These are phyloP conservation scores for Octopus bimaculoides DNA, from an alignment of 1,140 invertebrate species.

Conservation along the genomic window DNA sequence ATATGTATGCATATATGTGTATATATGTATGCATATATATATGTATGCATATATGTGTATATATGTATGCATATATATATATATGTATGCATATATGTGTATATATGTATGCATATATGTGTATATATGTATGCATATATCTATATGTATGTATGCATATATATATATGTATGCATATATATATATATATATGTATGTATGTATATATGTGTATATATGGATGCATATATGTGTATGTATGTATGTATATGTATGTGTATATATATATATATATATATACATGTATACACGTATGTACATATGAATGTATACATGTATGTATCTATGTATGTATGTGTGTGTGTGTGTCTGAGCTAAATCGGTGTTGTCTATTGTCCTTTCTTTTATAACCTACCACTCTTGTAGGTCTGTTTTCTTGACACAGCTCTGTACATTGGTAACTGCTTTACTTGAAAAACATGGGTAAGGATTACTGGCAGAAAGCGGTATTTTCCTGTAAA, in stretches of 20 bases:
- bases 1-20: neutral
- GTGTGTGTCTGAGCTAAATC: neutral
- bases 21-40: neutral
- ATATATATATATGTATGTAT: neutral
- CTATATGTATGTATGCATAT: neutral
- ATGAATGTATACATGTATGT: neutral
- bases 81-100: neutral
- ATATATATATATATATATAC: neutral
- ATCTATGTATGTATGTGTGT: neutral
- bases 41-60: neutral
- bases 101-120: neutral
- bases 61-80: neutral
- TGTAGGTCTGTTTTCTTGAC: too few species aligned
- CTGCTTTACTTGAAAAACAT: too few species aligned
- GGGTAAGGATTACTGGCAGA: too few species aligned
- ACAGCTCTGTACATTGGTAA: too few species aligned
- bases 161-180: neutral
- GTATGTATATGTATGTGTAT: neutral
- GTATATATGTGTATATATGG: neutral
- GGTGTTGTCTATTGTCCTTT: too few species aligned
- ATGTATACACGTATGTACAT: neutral
- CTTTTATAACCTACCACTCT: too few species aligned
- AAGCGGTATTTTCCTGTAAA: too few species aligned
- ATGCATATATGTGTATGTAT: neutral
- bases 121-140: neutral